These are phyloP conservation scores for Brotula barbata DNA, from an alignment of 2,797 vertebrate genomes.

Conservation along the genomic window DNA sequence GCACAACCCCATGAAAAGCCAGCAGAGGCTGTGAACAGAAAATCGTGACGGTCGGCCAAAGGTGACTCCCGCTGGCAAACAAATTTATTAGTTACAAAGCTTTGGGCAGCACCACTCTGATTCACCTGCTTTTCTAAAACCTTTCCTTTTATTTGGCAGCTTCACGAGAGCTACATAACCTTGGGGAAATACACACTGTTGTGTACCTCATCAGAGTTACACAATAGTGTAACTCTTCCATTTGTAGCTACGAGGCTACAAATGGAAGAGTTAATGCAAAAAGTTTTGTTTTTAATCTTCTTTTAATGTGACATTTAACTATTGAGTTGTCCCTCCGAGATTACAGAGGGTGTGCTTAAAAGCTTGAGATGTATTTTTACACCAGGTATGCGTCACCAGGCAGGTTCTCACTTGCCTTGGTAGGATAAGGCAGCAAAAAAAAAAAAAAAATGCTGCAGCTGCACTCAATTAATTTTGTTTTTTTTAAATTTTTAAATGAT, in stretches of 20 bases:
- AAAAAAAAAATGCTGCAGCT: background rate
- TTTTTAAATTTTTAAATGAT: background rate
- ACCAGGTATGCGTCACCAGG: background rate
- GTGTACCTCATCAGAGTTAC: background rate
- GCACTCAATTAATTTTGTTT: background rate
- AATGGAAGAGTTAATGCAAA: no score
- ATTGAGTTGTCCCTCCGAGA: background rate
- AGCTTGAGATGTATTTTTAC: background rate
- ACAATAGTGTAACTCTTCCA: no score
- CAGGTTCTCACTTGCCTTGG: constrained; percentile 12
- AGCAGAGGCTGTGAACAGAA: constrained; percentile 21
- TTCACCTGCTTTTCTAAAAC: background rate
- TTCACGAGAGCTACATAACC: constrained; percentile 22
- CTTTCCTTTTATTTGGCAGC: constrained; percentile 38
- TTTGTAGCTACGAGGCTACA: background rate
- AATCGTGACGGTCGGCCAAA: constrained; percentile 31
- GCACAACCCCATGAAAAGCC: constrained; percentile 5
- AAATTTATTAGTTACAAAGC: constrained; percentile 47
- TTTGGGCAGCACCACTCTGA: constrained; percentile 29
- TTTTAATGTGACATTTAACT: background rate
- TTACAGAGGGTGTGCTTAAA: background rate
- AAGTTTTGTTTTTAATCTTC: background rate
- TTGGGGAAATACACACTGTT: constrained; percentile 13
- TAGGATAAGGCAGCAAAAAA: background rate
- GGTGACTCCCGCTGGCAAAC: constrained; percentile 35